These are phyloP conservation scores for Halcyon chelicuti DNA, from an alignment of 2,797 vertebrate species.

Conservation along the genomic window DNA sequence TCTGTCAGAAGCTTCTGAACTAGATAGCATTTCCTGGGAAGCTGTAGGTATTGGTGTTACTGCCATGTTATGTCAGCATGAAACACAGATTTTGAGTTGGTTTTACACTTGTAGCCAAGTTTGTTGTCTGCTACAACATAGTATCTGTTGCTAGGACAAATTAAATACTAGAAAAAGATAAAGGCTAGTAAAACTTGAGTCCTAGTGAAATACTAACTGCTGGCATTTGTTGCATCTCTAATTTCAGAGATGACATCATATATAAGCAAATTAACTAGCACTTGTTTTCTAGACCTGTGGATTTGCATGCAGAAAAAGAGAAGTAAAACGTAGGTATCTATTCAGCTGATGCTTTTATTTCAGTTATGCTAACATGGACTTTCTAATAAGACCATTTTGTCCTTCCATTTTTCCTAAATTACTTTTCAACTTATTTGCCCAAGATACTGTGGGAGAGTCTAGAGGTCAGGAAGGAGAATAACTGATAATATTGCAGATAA, in stretches of 20 bases:
- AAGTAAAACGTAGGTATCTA: not conserved
- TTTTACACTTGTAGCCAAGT: not conserved
- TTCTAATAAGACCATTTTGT: not conserved
- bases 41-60: not conserved
- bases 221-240: not conserved
- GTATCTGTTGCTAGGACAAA: not conserved
- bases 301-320: not conserved
- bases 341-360: not conserved
- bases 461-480: not conserved
- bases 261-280: not conserved
- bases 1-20: not conserved
- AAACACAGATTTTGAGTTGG: not conserved
- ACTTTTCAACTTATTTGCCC: not conserved
- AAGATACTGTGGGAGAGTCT: not conserved
- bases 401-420: fast-evolving
- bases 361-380: not conserved
- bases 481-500: not conserved
- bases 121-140: not conserved
- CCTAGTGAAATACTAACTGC: not conserved
- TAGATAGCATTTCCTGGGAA: not conserved
- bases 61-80: not conserved
- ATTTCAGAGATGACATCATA: not conserved
- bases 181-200: not conserved
- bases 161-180: not conserved
- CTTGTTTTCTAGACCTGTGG: not conserved